A percentile compares a stretch with the other conserved stretches of the same genome.
These are phyloP conservation scores for Mycteria americana DNA, from an alignment of 2,797 vertebrate species.

Conservation along the genomic window DNA sequence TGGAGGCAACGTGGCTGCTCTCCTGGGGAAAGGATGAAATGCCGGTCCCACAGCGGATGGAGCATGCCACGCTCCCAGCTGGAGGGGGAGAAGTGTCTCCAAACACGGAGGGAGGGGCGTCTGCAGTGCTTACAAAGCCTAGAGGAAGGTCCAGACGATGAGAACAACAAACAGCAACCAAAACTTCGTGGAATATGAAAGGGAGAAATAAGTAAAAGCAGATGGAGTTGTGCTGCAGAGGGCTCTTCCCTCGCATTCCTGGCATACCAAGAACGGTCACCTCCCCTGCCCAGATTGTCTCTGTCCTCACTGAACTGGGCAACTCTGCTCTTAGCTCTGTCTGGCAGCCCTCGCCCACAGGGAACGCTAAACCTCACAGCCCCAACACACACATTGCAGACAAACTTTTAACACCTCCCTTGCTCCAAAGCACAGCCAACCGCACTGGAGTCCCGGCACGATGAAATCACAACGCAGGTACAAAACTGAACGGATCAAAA, in stretches of 20 bases:
- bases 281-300: slow-evolving; percentile 15
- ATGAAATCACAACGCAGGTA: background rate
- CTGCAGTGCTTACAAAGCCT: slow-evolving; percentile 3
- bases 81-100: background rate
- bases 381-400: background rate
- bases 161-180: slow-evolving; percentile 12
- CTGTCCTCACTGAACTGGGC: slow-evolving; percentile 36
- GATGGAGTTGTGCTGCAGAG: slow-evolving; percentile 44
- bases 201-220: slow-evolving; percentile 60
- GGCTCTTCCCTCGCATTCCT: slow-evolving; percentile 25
- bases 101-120: background rate
- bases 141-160: background rate
- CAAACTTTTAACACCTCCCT: background rate
- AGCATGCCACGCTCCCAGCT: background rate
- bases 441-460: background rate
- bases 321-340: background rate
- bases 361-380: background rate
- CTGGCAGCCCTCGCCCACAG: background rate
- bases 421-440: background rate
- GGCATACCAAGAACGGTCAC: background rate
- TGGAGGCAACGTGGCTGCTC: background rate
- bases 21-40: background rate
- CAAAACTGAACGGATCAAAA: background rate
- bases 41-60: background rate
- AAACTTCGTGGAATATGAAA: slow-evolving; percentile 23